Evolutionary conservation across 37 sponge, comb jelly and placozoan genomes (phyloP).

Genomic region (Theonella swinhoei): DNA sequence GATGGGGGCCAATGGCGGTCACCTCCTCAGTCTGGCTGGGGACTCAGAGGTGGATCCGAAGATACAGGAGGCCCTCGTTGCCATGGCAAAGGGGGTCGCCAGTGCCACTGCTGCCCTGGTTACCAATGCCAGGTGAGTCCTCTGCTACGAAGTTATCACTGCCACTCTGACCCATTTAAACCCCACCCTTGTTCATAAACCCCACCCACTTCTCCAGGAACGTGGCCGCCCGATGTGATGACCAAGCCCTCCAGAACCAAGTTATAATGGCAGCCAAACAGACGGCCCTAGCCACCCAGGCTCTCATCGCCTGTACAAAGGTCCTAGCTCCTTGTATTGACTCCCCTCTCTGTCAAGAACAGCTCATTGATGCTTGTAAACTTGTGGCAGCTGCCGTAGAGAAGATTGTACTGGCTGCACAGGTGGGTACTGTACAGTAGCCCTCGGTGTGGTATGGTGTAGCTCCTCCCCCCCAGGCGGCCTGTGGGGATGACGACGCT

Average conservation of each 20-base stretch:
- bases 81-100: constrained; percentile 94
- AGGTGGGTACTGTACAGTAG: constrained; percentile 24
- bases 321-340: constrained; percentile 83
- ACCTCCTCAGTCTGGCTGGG: constrained; percentile 70
- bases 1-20: constrained; percentile 74
- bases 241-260: constrained; percentile 78
- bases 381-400: constrained; percentile 80
- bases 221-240: constrained; percentile 86
- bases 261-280: constrained; percentile 84
- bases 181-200: not conserved
- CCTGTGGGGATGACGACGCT: constrained; percentile 92
- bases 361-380: constrained; percentile 89
- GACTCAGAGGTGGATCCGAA: constrained; percentile 79
- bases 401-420: constrained; percentile 86
- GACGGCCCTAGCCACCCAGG: constrained; percentile 89
- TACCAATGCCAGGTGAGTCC: constrained; percentile 75
- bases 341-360: constrained; percentile 86
- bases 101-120: constrained; percentile 90
- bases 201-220: constrained; percentile 27
- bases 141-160: not conserved
- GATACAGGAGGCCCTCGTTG: constrained; percentile 82
- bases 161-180: not conserved
- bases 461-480: constrained; percentile 40
- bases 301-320: constrained; percentile 90
- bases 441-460: no score